A percentile compares a stretch with the other conserved stretches of the same genome.
phyloP scores from a whole-genome alignment of 2,113 vertebrate species.

The Anguilla rostrata region DNA sequence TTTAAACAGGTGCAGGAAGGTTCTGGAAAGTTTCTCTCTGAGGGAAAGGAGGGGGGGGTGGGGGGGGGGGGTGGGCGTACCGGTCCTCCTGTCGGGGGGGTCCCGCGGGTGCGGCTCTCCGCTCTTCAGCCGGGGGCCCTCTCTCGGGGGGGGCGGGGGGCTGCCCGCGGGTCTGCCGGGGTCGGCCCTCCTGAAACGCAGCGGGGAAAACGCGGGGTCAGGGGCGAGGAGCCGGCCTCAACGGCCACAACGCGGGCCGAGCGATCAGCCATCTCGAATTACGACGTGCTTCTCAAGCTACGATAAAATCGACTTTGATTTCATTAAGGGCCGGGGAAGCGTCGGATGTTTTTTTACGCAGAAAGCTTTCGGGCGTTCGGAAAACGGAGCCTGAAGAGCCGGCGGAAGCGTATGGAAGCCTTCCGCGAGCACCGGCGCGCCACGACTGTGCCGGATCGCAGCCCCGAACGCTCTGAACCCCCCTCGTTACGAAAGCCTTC shows the following conservation, averaged over 20 bases:
- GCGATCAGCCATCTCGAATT: neutral
- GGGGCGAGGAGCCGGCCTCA: neutral
- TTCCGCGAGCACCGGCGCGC: no score
- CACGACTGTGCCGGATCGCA: no score
- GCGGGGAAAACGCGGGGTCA: neutral
- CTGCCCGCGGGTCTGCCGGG: constrained; percentile 49
- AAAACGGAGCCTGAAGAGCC: no score
- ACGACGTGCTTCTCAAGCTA: neutral
- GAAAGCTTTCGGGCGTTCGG: no score
- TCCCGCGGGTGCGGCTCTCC: constrained; percentile 62
- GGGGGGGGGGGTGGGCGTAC: constrained; percentile 29
- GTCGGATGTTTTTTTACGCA: no score
- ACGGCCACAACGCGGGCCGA: neutral
- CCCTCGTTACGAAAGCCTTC: no score
- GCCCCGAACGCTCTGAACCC: no score
- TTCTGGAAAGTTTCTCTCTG: neutral
- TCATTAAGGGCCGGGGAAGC: no score
- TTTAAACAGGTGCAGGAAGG: no score
- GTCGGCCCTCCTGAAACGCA: constrained; percentile 72
- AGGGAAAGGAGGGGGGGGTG: neutral
- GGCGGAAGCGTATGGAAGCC: no score
- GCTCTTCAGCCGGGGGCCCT: constrained; percentile 54
- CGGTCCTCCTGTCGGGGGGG: constrained; percentile 67
- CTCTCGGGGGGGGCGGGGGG: constrained; percentile 60
- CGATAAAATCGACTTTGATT: no score